Base-by-base conservation (phyloP, 2,113 vertebrate species). In the Acrocephalus kingi region DNA sequence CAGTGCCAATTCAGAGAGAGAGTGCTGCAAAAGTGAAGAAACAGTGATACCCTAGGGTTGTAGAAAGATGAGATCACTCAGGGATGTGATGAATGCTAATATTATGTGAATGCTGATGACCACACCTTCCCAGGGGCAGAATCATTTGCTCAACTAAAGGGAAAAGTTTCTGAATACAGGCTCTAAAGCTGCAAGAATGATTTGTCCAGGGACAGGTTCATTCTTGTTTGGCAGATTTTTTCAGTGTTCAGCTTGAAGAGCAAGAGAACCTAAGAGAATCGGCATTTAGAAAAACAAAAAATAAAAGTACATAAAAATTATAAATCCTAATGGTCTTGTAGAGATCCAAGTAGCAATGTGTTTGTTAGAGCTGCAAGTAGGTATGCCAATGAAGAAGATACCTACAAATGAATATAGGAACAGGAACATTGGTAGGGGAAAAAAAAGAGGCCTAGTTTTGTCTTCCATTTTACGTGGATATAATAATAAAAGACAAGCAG, bases 111-210 rank as follows among this genome's bases (percentile, higher is more conserved):
- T 93, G 75, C 25, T 4, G 45, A 93, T 95, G 94, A 87, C 90
- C 90, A 95, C 90, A 89, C 86, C 91, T 96, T 96, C 91, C 94
- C 73, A 77, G 62, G 64, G 85, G 93, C 76, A 90, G 69, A 95
- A 93, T 93, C 83, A 76, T n/a, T 90, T 13, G 7, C 59, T 91
- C 51, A 62, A 56, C 59, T 83, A 45, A 82, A 80, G 41, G 58
- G 73, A 56, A 79, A 89, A 55, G 43, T 81, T 92, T 92, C 83
- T 91, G 84, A 59, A 85, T 80, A 39, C 51, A 91, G 9, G 68
- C 63, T 66, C 94, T 86, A 49, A 75, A 92, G 27, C 35, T 90
- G 67, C 56, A 95, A 86, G 41, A 93, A 78, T 82, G 51, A 73
- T 94, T 93, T 97, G 62, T 90, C 52, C 55, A 69, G 76, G 73